These are phyloP conservation scores for Elephantulus edwardii DNA, from an alignment of 2,113 vertebrate genomes.

Conservation along the genomic window DNA sequence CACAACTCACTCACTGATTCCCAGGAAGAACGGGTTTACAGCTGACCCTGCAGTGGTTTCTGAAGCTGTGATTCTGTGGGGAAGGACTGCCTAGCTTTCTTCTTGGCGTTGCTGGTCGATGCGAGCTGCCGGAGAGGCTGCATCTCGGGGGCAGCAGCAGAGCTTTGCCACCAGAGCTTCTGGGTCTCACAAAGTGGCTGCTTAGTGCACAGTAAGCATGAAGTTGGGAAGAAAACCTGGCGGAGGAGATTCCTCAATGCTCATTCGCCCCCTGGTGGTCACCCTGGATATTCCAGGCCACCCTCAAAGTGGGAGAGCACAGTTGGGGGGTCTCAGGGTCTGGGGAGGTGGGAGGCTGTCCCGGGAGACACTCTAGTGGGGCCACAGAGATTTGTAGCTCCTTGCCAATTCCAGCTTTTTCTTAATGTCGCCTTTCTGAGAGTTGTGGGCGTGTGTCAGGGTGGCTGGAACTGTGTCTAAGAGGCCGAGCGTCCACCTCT, in stretches of 20 bases:
- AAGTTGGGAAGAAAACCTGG: neutral
- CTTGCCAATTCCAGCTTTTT: neutral
- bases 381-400: neutral
- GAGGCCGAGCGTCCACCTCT: conserved; percentile 11
- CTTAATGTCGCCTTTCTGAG: no score
- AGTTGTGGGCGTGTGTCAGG: neutral
- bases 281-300: neutral
- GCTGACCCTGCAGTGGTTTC: no score
- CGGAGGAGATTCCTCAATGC: conserved; percentile 27
- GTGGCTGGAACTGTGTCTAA: neutral
- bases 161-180: no score
- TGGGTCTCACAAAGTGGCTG: neutral
- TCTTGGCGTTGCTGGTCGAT: no score
- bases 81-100: no score
- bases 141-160: no score
- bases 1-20: no score
- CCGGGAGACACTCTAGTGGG: neutral
- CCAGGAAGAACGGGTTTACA: no score
- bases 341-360: neutral
- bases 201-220: neutral
- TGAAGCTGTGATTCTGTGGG: no score
- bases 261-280: conserved; percentile 64
- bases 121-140: no score
- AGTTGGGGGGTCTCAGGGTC: neutral
- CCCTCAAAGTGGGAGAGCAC: neutral